Base-by-base conservation (phyloP, 2,797 vertebrate genomes). In the Thalassophryne amazonica region DNA sequence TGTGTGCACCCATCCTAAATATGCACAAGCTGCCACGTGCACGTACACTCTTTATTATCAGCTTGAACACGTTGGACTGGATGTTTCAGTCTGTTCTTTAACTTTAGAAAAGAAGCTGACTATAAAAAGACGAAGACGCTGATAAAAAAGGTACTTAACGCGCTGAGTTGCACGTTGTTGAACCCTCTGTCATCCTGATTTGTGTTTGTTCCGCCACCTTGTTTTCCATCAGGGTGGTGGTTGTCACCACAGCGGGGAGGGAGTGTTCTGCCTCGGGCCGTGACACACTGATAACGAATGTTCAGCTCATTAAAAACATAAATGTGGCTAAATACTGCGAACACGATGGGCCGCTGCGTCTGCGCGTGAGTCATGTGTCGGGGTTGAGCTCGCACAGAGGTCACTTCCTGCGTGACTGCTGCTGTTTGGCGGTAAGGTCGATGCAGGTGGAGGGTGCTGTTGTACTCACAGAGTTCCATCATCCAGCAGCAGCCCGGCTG, bases 231-330 rank as follows among this genome's bases (percentile, higher is more conserved):
- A 58, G 75, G 74, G 55, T 38, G 50, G 58, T 35, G 58, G 57
- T 73, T 78, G 80, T 83, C 81, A 74, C 66, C 57, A 36, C 71
- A 58, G 39, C 35, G 59, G 64, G 81, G 63, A 84, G 76, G 83
- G 80, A 80, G 84, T 42, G 71, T 83, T 73, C 78, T 64, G 80
- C 81, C 88, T 67, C 68, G 14, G 87, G 85, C 78, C 73, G 70
- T 67, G 36, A 69, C 79, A 62, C 69, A 51, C 76, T 81, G 89
- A 89, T 87, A 89, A 85, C 63, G 70, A 89, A 84, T 57, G 74
- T 53, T 81, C 69, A 66, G 69, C 78, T 80, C 69, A 46, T 56
- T 74, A 75, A 64, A 79, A 88, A 86, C 85, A 70, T 64, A 83
- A 81, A 73, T 69, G 75, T 50, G 35, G 58, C 57, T 74, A 75